Evolutionary conservation across 2,888 invertebrate genomes (phyloP), one percentile per base, ranked within the genome.

Genomic region (Dendrolimus pini): DNA sequence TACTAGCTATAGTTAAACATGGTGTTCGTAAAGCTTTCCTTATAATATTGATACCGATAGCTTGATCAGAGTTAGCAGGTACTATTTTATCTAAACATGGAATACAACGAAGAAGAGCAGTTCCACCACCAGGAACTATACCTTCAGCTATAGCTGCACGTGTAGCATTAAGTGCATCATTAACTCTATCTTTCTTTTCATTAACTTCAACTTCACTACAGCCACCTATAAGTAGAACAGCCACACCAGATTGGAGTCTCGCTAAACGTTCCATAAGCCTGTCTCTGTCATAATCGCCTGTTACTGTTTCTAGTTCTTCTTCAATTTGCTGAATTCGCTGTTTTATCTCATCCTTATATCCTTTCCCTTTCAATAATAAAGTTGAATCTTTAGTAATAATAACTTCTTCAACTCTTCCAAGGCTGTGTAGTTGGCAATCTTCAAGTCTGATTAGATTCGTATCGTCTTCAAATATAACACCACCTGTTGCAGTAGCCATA

Each of bases 141-240:
- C 98, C 98, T 90, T 98, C 98, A 80, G 97, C 96, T 62, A 98
- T 95, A 52, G 98, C 98, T 57, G 98, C 98, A 55, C 97, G 92
- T 1, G 98, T 98, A 41, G 98, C 98, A 81, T 97, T 97, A 7
- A 99, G 91, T 1, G 98, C 98, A 86, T 98, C 98, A 74, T 96
- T 96, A 0, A 98, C 97, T 55, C 98, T 92, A 80, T 99, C 98
- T 84, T 98, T 98, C 89, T 97, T 98, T 88, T 98, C 98, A 74
- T 96, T 97, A 0, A 98, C 97, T 89, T 98, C 98, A 13, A 99
- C 75, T 71, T 96, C 96, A 77, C 95, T 95, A 61, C 96, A 95
- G 56, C 98, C 98, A 55, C 98, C 98, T 67, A 98, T 94, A 68
- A 92, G 91, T 47, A 95, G 86, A 47, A 95, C 93, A 7, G 95